Evolutionary conservation across 2,888 invertebrate genomes (phyloP).

Genomic region (Argyra leucocephala): DNA sequence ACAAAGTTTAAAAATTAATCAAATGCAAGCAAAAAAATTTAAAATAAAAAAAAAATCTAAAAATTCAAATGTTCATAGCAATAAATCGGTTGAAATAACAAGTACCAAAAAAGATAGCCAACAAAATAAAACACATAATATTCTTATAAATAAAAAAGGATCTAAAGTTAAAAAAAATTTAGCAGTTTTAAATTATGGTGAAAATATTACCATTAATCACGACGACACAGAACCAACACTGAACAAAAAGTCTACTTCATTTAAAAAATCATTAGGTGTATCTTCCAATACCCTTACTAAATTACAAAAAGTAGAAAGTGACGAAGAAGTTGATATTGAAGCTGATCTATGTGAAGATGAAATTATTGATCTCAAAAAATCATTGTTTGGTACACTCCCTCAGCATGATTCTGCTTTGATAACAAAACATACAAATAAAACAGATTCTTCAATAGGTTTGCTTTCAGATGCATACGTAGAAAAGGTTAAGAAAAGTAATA

Average conservation of each 20-base stretch:
- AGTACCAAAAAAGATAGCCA: not conserved
- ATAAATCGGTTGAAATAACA: not conserved
- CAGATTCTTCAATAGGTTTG: too few relatives aligned
- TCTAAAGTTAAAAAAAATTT: not conserved
- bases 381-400: not conserved
- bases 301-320: slow-evolving; percentile 43
- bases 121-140: not conserved
- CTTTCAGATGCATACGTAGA: not conserved
- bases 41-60: slow-evolving; percentile 12
- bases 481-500: not conserved
- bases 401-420: not conserved
- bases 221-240: slow-evolving; percentile 9
- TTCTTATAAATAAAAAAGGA: not conserved
- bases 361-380: slow-evolving; percentile 5
- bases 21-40: slow-evolving; percentile 9
- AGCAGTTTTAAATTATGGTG: slow-evolving; percentile 18
- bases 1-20: slow-evolving; percentile 16
- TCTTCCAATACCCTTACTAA: slow-evolving; percentile 27
- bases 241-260: not conserved
- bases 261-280: not conserved
- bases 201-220: slow-evolving; percentile 25
- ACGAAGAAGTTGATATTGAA: slow-evolving; percentile 53
- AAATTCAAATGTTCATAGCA: not conserved
- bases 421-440: not conserved
- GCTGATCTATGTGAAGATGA: slow-evolving; percentile 35